Percentiles rank a stretch among this genome's conserved stretches.
phyloP scores from a whole-genome alignment of 2,113 vertebrate species.

The Tetraodon nigroviridis region DNA sequence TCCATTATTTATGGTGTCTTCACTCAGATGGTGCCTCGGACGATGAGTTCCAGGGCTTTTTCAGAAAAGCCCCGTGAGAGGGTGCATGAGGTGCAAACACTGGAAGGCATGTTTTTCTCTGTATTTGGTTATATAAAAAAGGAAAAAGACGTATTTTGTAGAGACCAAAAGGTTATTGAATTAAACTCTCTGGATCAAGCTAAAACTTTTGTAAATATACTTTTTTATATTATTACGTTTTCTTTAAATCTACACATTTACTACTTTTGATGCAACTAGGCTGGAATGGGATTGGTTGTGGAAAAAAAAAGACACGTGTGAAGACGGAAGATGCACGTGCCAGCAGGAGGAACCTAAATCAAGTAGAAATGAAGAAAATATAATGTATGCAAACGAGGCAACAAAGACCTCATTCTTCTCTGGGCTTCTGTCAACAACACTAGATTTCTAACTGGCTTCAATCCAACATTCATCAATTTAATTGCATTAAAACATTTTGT shows the following conservation, averaged over 20 bases:
- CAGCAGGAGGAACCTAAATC: slow-evolving; percentile 61
- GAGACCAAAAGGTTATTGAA: neutral
- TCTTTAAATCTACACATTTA: neutral
- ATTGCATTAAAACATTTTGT: slow-evolving; percentile 35
- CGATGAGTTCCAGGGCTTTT: slow-evolving; percentile 36
- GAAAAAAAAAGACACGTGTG: neutral
- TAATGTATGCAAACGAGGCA: slow-evolving; percentile 75
- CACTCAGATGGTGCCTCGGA: slow-evolving; percentile 53
- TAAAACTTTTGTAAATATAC: neutral
- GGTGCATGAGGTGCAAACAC: slow-evolving; percentile 25
- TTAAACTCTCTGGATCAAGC: no score
- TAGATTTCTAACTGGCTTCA: slow-evolving; percentile 62
- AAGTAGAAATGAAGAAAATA: slow-evolving; percentile 67
- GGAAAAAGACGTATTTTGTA: neutral
- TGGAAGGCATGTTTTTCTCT: slow-evolving; percentile 36
- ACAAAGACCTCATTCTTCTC: slow-evolving; percentile 65
- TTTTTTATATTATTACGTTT: neutral
- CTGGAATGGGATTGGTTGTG: neutral
- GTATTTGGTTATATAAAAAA: slow-evolving; percentile 25
- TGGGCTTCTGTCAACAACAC: slow-evolving; percentile 57
- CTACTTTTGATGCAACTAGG: neutral
- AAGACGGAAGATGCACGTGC: slow-evolving; percentile 51
- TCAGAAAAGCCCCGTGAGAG: slow-evolving; percentile 33
- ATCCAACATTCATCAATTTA: slow-evolving; percentile 33
- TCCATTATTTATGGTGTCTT: slow-evolving; percentile 67